Evolutionary conservation across 1,140 invertebrate species (phyloP).

Genomic region (Harlomillsia oculata): DNA sequence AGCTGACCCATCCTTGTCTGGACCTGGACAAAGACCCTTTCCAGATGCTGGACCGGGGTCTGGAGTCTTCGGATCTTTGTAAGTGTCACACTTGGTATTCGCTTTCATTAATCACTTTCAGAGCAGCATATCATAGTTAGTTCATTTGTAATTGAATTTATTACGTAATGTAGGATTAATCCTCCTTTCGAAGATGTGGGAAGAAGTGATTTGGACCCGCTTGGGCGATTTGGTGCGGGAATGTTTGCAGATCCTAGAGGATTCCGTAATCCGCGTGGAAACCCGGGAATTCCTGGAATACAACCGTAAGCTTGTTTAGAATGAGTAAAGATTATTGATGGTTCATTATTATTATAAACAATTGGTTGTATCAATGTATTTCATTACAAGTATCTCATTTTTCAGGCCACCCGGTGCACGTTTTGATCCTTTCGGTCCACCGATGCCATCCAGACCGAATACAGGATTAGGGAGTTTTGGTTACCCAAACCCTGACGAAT

Average conservation of each 20-base stretch:
- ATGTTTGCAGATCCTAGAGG: slow-evolving; percentile 30
- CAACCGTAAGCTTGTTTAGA: slow-evolving; percentile 10
- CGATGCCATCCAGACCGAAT: background rate
- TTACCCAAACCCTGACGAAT: slow-evolving; percentile 30
- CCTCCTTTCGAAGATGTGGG: slow-evolving; percentile 16
- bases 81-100: too few species aligned
- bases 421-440: slow-evolving; percentile 30
- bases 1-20: too few species aligned
- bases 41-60: too few species aligned
- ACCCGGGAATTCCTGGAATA: background rate
- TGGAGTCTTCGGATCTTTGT: too few species aligned
- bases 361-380: background rate
- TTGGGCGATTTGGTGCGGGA: slow-evolving; percentile 29
- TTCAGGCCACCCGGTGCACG: background rate
- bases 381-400: too few species aligned
- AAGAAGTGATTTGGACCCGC: slow-evolving; percentile 30
- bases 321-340: background rate
- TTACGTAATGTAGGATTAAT: too few species aligned
- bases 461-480: slow-evolving; percentile 4
- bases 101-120: too few species aligned
- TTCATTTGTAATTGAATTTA: too few species aligned
- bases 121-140: too few species aligned
- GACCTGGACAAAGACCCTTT: too few species aligned
- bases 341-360: too few species aligned
- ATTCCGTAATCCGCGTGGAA: slow-evolving; percentile 9